A percentile compares a stretch with the other conserved stretches of the same genome.
These are phyloP conservation scores for Phragmatobia fuliginosa DNA, from an alignment of 2,888 invertebrate species.

Conservation along the genomic window DNA sequence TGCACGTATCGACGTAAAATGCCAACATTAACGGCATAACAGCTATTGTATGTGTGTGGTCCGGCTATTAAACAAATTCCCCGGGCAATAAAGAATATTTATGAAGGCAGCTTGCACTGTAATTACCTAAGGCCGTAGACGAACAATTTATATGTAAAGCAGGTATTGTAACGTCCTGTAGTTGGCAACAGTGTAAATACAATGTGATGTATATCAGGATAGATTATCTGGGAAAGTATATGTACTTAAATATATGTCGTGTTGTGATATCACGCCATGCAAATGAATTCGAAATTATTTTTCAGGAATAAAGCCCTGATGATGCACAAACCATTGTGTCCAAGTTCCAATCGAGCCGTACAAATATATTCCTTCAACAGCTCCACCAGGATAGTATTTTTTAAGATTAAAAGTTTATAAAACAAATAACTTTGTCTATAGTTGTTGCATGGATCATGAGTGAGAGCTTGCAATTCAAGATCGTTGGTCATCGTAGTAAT, in stretches of 20 bases:
- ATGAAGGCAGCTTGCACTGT: slow-evolving; percentile 70
- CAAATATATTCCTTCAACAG: too few relatives aligned
- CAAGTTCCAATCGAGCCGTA: too few relatives aligned
- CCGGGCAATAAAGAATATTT: slow-evolving; percentile 76
- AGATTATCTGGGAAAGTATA: slow-evolving; percentile 13
- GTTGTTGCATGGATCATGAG: too few relatives aligned
- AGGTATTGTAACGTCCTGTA: slow-evolving; percentile 50
- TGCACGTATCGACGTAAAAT: slow-evolving; percentile 40
- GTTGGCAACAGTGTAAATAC: slow-evolving; percentile 37
- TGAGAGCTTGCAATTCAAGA: too few relatives aligned
- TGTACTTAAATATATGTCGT: not conserved
- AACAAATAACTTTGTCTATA: too few relatives aligned
- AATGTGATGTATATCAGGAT: slow-evolving; percentile 29
- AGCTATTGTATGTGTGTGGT: slow-evolving; percentile 45
- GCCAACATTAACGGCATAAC: slow-evolving; percentile 32
- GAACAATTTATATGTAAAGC: slow-evolving; percentile 76
- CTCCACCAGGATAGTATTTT: too few relatives aligned
- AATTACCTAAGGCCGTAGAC: slow-evolving; percentile 69
- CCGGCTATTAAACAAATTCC: slow-evolving; percentile 69
- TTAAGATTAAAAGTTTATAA: too few relatives aligned
- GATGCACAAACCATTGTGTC: too few relatives aligned
- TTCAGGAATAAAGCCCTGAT: too few relatives aligned
- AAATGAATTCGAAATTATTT: too few relatives aligned
- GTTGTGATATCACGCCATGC: not conserved
- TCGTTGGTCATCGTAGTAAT: too few relatives aligned